These are phyloP conservation scores for Brachionus plicatilis DNA, from an alignment of 1,140 invertebrate genomes.

Conservation along the genomic window DNA sequence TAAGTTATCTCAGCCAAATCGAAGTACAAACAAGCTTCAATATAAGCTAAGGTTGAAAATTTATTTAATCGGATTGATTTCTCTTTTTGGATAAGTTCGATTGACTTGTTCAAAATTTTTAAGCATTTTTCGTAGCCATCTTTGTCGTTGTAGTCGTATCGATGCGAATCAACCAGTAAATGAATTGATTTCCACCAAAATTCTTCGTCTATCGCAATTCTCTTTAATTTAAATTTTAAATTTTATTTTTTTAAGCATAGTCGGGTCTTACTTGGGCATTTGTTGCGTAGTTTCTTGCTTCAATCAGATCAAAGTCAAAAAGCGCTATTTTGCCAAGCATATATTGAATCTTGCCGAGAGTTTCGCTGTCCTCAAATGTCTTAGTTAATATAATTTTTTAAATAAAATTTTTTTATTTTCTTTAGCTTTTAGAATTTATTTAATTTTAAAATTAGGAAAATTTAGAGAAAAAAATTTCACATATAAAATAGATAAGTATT, in stretches of 20 bases:
- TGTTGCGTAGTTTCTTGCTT: constrained; percentile 15
- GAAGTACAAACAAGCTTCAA: background rate
- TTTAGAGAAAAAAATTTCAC: no score
- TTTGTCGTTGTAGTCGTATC: constrained; percentile 20
- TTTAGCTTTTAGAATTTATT: background rate
- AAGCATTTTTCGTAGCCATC: constrained; percentile 11
- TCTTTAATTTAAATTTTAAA: background rate
- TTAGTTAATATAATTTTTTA: background rate
- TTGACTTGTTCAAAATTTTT: constrained; percentile 21
- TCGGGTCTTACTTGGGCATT: background rate
- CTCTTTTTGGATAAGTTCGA: background rate
- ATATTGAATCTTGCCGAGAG: background rate
- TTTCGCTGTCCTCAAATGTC: constrained; percentile 2
- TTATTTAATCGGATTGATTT: background rate
- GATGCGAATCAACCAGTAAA: constrained; percentile 25
- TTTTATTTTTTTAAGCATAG: background rate
- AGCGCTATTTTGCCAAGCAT: constrained; percentile 29
- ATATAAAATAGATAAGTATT: no score
- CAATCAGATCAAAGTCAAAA: constrained; percentile 22
- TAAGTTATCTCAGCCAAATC: background rate
- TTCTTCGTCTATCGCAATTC: constrained; percentile 20
- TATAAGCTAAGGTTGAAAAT: background rate
- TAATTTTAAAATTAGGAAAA: no score
- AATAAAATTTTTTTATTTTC: background rate
- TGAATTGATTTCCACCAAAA: constrained; percentile 34